Percentiles rank a stretch among this genome's conserved stretches.
Evolutionary conservation across 2,113 vertebrate genomes (phyloP).

Genomic region (Campylomormyrus numenius): DNA sequence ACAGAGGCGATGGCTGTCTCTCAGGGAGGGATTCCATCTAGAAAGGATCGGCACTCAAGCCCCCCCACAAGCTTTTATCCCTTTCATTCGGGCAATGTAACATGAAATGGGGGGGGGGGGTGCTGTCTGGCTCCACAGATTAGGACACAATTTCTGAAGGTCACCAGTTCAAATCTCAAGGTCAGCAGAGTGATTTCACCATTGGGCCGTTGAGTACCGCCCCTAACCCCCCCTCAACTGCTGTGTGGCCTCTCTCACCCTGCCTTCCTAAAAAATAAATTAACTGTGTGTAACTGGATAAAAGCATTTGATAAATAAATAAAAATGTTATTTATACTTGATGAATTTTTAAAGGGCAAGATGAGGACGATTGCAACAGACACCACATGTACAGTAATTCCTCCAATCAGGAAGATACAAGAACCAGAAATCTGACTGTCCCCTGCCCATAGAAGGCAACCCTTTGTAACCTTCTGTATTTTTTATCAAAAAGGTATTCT

Average conservation of each 20-base stretch:
- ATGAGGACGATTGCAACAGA: background rate
- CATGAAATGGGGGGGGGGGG: background rate
- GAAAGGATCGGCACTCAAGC: background rate
- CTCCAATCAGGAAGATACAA: background rate
- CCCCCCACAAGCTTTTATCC: background rate
- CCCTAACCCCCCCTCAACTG: background rate
- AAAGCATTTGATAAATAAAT: background rate
- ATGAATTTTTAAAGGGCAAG: background rate
- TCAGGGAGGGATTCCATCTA: background rate
- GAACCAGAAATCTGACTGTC: background rate
- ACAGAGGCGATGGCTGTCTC: background rate
- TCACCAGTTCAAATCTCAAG: background rate
- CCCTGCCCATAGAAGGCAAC: background rate
- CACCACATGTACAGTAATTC: background rate
- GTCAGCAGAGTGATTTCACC: background rate
- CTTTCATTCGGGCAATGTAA: background rate
- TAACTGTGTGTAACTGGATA: background rate
- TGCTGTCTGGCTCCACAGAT: background rate
- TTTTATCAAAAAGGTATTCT: background rate
- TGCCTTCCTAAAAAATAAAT: background rate
- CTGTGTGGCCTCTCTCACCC: background rate
- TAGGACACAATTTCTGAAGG: background rate
- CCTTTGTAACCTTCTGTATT: background rate
- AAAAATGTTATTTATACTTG: background rate
- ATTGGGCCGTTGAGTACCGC: background rate